phyloP scores from a whole-genome alignment of 2,888 invertebrate species.

The Parnassius apollo region DNA sequence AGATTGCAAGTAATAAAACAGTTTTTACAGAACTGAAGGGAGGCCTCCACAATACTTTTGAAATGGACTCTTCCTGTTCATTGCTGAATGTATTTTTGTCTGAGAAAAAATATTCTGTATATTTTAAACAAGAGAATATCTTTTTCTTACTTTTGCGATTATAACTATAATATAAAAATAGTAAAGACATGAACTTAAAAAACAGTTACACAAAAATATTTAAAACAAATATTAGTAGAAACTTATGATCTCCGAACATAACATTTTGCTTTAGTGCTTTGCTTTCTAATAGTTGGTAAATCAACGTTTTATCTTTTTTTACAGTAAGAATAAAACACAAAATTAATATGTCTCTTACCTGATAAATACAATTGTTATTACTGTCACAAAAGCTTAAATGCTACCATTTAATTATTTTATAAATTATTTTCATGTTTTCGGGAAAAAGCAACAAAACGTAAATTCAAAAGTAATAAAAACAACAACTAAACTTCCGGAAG shows the following conservation, averaged over 20 bases:
- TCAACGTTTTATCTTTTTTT: too few species aligned
- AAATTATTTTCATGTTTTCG: slow-evolving; percentile 6
- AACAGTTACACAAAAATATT: background rate
- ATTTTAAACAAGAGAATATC: too few species aligned
- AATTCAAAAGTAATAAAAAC: slow-evolving; percentile 20
- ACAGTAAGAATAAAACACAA: too few species aligned
- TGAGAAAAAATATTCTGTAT: too few species aligned
- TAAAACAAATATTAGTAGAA: background rate
- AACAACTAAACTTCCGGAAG: slow-evolving; percentile 11
- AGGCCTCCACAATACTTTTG: slow-evolving; percentile 40
- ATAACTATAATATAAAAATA: too few species aligned
- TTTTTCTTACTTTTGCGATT: too few species aligned
- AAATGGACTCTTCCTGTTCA: slow-evolving; percentile 33
- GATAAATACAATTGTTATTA: too few species aligned
- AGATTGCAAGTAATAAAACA: slow-evolving; percentile 64
- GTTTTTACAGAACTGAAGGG: slow-evolving; percentile 56
- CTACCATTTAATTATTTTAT: background rate
- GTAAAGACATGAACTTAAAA: too few species aligned
- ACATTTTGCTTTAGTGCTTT: too few species aligned
- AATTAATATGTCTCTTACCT: too few species aligned
- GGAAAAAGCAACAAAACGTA: slow-evolving; percentile 14
- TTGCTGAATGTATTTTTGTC: slow-evolving; percentile 11
- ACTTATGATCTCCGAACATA: background rate
- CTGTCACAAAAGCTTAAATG: too few species aligned
- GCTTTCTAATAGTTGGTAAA: too few species aligned